Percentiles rank a stretch among this genome's conserved stretches.
Evolutionary conservation across 2,113 vertebrate species (phyloP).

Genomic region (Notechis scutatus): DNA sequence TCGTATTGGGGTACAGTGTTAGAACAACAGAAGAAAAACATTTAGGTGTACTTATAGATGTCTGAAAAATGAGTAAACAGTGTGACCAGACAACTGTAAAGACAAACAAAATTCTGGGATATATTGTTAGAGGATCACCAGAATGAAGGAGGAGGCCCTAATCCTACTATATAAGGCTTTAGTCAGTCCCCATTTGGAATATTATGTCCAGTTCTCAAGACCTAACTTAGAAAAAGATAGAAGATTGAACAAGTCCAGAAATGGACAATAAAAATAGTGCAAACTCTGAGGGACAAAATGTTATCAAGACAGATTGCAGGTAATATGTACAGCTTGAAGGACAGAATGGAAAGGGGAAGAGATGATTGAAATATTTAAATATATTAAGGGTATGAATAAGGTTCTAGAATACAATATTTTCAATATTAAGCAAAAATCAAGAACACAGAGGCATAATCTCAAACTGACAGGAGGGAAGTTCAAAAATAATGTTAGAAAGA

Average conservation of each 20-base stretch:
- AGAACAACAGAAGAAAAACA: neutral
- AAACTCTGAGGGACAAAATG: neutral
- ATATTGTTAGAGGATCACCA: neutral
- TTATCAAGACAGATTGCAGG: neutral
- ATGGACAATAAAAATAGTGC: neutral
- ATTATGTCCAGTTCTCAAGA: neutral
- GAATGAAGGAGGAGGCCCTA: neutral
- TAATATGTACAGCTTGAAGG: too few species aligned
- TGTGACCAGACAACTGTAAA: neutral
- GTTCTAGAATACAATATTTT: too few species aligned
- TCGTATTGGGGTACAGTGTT: neutral
- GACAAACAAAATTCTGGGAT: neutral
- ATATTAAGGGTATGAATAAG: too few species aligned
- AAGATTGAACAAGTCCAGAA: neutral
- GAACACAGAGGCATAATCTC: too few species aligned
- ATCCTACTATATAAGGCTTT: neutral
- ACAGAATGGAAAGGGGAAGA: too few species aligned
- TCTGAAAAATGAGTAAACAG: neutral
- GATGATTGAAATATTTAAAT: too few species aligned
- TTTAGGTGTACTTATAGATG: neutral
- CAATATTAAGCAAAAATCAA: too few species aligned
- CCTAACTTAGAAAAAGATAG: neutral
- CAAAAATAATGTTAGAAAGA: too few species aligned
- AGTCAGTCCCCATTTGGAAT: neutral
- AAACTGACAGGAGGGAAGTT: too few species aligned